A percentile compares a stretch with the other conserved stretches of the same genome.
Evolutionary conservation across 2,888 invertebrate species (phyloP).

Genomic region (Dasysyrphus albostriatus): DNA sequence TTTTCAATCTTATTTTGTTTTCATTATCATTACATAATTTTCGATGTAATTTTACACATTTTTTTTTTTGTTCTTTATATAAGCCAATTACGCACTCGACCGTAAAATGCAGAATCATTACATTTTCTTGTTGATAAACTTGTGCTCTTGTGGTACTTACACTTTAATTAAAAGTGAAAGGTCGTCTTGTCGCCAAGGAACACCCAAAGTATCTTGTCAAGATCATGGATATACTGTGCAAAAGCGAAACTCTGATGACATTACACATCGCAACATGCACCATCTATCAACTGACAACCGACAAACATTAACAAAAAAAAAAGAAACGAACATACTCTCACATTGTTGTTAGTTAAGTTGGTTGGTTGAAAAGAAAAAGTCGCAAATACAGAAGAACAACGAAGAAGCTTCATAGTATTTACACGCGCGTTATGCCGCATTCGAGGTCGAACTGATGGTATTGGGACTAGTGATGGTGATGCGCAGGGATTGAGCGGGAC

Average conservation of each 20-base stretch:
- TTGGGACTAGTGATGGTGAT: not conserved
- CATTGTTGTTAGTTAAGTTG: slow-evolving; percentile 22
- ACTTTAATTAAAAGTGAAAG: slow-evolving; percentile 61
- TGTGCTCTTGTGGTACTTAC: slow-evolving; percentile 39
- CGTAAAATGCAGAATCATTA: slow-evolving; percentile 11
- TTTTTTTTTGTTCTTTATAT: not conserved
- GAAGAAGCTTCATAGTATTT: slow-evolving; percentile 46
- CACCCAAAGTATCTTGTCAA: slow-evolving; percentile 57
- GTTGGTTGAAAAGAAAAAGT: not conserved
- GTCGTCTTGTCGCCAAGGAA: slow-evolving; percentile 41
- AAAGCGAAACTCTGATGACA: slow-evolving; percentile 56
- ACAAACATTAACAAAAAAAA: slow-evolving; percentile 55
- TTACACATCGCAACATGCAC: slow-evolving; percentile 60
- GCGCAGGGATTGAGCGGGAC: not conserved
- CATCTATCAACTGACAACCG: slow-evolving; percentile 73
- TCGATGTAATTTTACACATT: not conserved
- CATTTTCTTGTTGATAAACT: slow-evolving; percentile 38
- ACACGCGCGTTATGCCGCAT: slow-evolving; percentile 69
- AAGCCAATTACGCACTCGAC: slow-evolving; percentile 3
- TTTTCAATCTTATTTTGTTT: not conserved
- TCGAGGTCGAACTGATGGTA: slow-evolving; percentile 30
- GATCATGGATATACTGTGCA: slow-evolving; percentile 39
- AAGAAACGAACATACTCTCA: slow-evolving; percentile 23
- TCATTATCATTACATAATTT: not conserved
- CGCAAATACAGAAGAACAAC: not conserved